These are phyloP conservation scores for Cylloceria caligata DNA, from an alignment of 2,888 invertebrate species.

Conservation along the genomic window DNA sequence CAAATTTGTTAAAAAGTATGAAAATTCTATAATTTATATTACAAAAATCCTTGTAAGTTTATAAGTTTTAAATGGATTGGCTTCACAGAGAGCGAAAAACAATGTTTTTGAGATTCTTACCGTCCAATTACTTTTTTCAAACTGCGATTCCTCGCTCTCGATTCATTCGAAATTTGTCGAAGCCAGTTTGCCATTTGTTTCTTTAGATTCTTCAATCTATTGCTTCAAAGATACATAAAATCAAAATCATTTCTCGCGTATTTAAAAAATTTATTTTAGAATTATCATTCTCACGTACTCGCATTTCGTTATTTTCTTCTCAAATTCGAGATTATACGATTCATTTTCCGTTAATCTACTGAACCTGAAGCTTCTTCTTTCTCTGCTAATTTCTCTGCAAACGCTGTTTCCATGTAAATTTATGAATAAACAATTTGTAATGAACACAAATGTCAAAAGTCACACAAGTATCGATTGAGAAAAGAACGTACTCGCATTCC, in stretches of 20 bases:
- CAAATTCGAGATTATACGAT: constrained; percentile 19
- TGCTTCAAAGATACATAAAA: constrained; percentile 19
- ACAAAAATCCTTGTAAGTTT: too few species aligned
- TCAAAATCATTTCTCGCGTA: neutral
- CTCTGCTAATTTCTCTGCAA: constrained; percentile 40
- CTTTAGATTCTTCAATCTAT: constrained; percentile 16
- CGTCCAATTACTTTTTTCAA: constrained; percentile 39
- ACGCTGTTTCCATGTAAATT: constrained; percentile 44
- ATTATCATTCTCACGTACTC: constrained; percentile 29
- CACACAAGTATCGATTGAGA: too few species aligned
- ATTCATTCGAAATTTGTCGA: constrained; percentile 25
- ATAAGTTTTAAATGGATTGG: too few species aligned
- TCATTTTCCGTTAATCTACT: constrained; percentile 41
- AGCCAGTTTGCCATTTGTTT: constrained; percentile 42
- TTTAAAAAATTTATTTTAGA: too few species aligned
- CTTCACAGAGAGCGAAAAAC: neutral
- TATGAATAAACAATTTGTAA: too few species aligned
- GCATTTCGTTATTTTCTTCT: constrained; percentile 56
- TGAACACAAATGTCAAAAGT: neutral
- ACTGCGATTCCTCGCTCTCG: constrained; percentile 37
- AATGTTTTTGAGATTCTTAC: constrained; percentile 34
- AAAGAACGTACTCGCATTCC: too few species aligned
- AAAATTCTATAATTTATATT: neutral
- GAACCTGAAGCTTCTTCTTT: constrained; percentile 51
- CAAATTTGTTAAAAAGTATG: neutral